A percentile compares a stretch with the other conserved stretches of the same genome.
phyloP scores from a whole-genome alignment of 1,140 invertebrate genomes.

The Pseudomyrmex sp. region DNA sequence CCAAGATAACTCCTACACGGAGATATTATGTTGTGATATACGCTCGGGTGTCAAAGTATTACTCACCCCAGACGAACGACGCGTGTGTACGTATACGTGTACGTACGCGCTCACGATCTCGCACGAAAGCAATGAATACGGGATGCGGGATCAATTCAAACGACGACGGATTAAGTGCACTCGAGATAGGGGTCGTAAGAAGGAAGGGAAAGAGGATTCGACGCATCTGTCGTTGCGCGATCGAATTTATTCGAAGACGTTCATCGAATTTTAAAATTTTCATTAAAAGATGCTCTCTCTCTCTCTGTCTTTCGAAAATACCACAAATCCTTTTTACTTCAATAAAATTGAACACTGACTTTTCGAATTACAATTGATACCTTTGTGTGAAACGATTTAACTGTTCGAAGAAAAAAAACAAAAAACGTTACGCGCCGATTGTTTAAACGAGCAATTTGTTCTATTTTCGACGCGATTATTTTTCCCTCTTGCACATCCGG shows the following conservation, averaged over 20 bases:
- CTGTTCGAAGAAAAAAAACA: background rate
- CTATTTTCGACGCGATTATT: constrained; percentile 50
- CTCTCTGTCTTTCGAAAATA: too few relatives aligned
- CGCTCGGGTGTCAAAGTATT: constrained; percentile 42
- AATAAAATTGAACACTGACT: too few relatives aligned
- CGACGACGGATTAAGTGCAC: constrained; percentile 31
- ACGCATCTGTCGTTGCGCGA: background rate
- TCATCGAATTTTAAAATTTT: background rate
- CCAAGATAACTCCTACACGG: constrained; percentile 62
- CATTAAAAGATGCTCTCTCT: background rate
- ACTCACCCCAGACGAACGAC: constrained; percentile 18
- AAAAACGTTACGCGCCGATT: background rate
- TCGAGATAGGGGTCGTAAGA: constrained; percentile 43
- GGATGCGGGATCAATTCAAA: constrained; percentile 56
- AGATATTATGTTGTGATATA: constrained; percentile 64
- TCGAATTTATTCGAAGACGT: background rate
- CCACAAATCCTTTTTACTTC: too few relatives aligned
- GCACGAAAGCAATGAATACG: constrained; percentile 45
- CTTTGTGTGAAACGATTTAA: background rate
- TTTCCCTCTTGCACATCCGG: constrained; percentile 7
- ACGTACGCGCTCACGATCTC: constrained; percentile 5
- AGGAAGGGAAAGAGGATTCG: constrained; percentile 6
- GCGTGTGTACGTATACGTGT: background rate
- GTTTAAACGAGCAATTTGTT: constrained; percentile 28
- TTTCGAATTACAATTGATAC: too few relatives aligned